Evolutionary conservation across 2,888 invertebrate species (phyloP).

Genomic region (Lumbricus terrestris): DNA sequence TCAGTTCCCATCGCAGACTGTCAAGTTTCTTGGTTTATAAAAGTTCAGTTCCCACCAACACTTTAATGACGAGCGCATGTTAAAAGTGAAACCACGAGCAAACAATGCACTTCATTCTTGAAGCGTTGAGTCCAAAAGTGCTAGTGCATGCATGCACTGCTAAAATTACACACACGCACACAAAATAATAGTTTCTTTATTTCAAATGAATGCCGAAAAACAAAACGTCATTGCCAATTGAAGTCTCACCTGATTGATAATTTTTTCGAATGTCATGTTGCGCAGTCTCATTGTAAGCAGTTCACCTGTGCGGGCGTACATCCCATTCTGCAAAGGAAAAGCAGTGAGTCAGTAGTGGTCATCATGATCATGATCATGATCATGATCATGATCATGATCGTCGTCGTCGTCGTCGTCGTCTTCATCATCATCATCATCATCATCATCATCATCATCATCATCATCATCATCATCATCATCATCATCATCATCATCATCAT

Average conservation of each 20-base stretch:
- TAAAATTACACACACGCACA: neutral
- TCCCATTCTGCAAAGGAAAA: constrained; percentile 59
- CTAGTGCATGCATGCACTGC: neutral
- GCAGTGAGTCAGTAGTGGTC: neutral
- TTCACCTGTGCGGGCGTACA: constrained; percentile 78
- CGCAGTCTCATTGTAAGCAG: constrained; percentile 73
- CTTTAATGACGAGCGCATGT: too few relatives aligned
- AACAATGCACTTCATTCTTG: too few relatives aligned
- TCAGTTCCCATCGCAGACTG: neutral
- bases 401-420: too few relatives aligned
- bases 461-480: too few relatives aligned
- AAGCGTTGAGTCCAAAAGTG: neutral
- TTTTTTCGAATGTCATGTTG: constrained; percentile 48
- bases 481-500: too few relatives aligned
- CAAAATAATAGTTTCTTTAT: neutral
- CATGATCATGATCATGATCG: too few relatives aligned
- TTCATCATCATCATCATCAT: too few relatives aligned
- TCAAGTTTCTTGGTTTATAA: too few relatives aligned
- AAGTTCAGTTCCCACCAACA: neutral
- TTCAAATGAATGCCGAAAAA: neutral
- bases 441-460: too few relatives aligned
- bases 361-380: neutral
- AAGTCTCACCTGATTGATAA: constrained; percentile 62
- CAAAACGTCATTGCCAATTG: neutral
- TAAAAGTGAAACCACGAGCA: too few relatives aligned